phyloP scores from a whole-genome alignment of 2,797 vertebrate species.

The Arremon brunneinucha region DNA sequence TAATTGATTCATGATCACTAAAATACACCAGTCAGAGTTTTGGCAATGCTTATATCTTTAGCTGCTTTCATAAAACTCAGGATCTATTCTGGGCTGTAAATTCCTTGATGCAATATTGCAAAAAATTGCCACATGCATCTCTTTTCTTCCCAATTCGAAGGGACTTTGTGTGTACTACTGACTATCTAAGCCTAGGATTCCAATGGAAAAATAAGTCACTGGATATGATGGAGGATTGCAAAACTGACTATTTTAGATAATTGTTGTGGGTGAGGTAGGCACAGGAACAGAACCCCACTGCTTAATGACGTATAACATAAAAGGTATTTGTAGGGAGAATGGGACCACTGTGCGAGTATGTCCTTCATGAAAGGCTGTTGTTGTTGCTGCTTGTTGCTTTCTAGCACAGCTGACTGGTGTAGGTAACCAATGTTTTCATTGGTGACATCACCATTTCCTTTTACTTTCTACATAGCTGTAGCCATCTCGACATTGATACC shows the following conservation, averaged over 20 bases:
- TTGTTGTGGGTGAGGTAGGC: background rate
- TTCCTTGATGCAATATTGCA: background rate
- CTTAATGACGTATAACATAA: background rate
- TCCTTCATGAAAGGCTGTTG: background rate
- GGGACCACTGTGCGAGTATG: background rate
- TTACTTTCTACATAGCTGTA: background rate
- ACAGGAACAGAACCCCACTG: background rate
- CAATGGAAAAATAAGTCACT: background rate
- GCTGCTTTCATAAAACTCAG: background rate
- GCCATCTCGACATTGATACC: background rate
- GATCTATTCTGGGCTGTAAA: background rate
- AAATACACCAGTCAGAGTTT: background rate
- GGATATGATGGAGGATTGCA: background rate
- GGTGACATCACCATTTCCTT: background rate
- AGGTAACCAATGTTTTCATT: background rate
- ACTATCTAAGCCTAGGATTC: background rate
- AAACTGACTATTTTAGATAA: background rate
- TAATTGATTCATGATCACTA: background rate
- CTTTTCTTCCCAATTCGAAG: background rate
- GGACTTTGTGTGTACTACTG: background rate
- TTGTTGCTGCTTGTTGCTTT: background rate
- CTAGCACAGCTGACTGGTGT: background rate
- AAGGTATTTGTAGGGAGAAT: fast-evolving
- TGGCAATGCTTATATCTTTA: background rate
- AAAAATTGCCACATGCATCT: background rate